phyloP scores from a whole-genome alignment of 1,140 invertebrate genomes.

The Amyelois transitella region DNA sequence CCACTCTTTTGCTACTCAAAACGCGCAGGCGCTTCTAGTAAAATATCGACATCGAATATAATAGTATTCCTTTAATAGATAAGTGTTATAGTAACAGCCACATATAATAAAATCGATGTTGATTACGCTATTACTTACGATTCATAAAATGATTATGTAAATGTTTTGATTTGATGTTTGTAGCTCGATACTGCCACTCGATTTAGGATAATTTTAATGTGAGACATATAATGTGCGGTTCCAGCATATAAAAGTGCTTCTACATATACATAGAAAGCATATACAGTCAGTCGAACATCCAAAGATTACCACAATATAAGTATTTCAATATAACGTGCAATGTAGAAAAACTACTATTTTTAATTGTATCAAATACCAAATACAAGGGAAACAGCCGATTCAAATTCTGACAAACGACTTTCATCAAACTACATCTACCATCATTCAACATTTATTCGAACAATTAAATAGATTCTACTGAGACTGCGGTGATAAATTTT shows the following conservation, averaged over 20 bases:
- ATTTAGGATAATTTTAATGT: background rate
- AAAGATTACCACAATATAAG: background rate
- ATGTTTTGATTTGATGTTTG: too few relatives aligned
- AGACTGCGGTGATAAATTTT: too few relatives aligned
- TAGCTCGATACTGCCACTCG: too few relatives aligned
- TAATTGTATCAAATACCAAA: too few relatives aligned
- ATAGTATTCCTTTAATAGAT: background rate
- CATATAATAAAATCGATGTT: background rate
- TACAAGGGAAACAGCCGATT: background rate
- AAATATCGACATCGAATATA: background rate
- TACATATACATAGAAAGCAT: background rate
- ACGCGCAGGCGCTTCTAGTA: background rate
- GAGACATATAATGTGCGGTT: background rate
- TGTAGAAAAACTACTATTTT: background rate
- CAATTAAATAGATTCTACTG: too few relatives aligned
- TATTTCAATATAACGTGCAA: background rate
- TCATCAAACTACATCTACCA: background rate
- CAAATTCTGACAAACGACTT: background rate
- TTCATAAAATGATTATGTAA: too few relatives aligned
- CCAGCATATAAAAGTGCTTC: background rate
- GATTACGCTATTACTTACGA: too few relatives aligned
- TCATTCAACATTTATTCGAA: background rate
- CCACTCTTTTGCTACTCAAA: background rate
- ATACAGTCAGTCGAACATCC: background rate
- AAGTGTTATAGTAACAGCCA: background rate